These are phyloP conservation scores for Holcopasites calliopsidis DNA, from an alignment of 1,140 invertebrate species.

Conservation along the genomic window DNA sequence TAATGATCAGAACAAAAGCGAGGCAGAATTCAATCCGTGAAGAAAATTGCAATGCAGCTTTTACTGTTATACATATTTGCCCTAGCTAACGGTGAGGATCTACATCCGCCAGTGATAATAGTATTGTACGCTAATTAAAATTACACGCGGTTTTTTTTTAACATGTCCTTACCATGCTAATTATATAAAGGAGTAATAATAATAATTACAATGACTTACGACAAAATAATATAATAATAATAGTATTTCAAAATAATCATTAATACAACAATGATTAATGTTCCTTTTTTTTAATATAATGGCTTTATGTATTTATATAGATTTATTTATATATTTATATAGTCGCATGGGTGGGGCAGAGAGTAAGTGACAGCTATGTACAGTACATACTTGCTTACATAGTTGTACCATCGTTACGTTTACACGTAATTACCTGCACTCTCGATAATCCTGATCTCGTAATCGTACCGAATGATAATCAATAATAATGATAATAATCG, in stretches of 20 bases:
- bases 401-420: conserved; percentile 76
- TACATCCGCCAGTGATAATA: conserved; percentile 74
- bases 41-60: conserved; percentile 64
- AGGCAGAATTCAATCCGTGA: conserved; percentile 77
- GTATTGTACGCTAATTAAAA: conserved; percentile 74
- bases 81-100: conserved; percentile 76
- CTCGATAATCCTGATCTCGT: conserved; percentile 65
- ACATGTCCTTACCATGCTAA: conserved; percentile 65
- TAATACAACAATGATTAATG: conserved; percentile 78
- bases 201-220: conserved; percentile 56
- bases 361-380: conserved; percentile 77
- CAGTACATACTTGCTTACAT: conserved; percentile 78
- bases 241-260: conserved; percentile 69
- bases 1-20: conserved; percentile 67
- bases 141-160: conserved; percentile 68
- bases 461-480: conserved; percentile 62
- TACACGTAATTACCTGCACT: conserved; percentile 74
- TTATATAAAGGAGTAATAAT: conserved; percentile 62
- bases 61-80: conserved; percentile 48
- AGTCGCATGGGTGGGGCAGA: conserved; percentile 67
- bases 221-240: conserved; percentile 49
- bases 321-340: conserved; percentile 61
- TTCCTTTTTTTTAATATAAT: conserved; percentile 73
- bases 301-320: conserved; percentile 70
- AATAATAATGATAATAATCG: conserved; percentile 31